Evolutionary conservation across 2,888 invertebrate species (phyloP).

Genomic region (Clunio marinus): DNA sequence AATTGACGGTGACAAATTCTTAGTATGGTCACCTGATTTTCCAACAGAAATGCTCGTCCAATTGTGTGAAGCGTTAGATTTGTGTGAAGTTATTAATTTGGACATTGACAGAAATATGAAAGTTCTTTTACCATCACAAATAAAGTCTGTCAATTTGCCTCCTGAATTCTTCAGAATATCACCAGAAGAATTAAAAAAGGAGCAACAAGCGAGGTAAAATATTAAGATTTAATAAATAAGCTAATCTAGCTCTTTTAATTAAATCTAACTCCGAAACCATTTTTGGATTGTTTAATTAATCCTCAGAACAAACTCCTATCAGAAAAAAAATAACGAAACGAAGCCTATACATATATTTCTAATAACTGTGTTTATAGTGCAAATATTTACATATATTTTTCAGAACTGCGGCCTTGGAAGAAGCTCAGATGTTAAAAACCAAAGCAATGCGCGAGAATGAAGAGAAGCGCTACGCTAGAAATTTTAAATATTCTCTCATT

Average conservation of each 20-base stretch:
- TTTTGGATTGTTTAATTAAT: too few species aligned
- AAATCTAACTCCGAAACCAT: too few species aligned
- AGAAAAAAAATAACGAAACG: too few species aligned
- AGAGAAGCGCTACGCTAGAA: constrained; percentile 70
- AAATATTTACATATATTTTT: constrained; percentile 11
- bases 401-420: constrained; percentile 73
- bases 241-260: neutral
- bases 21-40: constrained; percentile 62
- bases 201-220: constrained; percentile 66
- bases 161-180: constrained; percentile 77
- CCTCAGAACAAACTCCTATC: too few species aligned
- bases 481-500: constrained; percentile 81
- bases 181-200: constrained; percentile 77
- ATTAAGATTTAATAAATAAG: neutral
- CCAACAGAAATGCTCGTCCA: constrained; percentile 50
- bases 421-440: constrained; percentile 77
- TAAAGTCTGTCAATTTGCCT: constrained; percentile 67
- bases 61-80: constrained; percentile 66
- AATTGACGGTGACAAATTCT: constrained; percentile 61
- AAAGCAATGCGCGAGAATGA: constrained; percentile 94
- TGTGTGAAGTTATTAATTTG: constrained; percentile 76
- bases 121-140: constrained; percentile 75
- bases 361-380: neutral
- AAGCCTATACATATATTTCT: too few species aligned
- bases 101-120: constrained; percentile 74